Evolutionary conservation across 2,888 invertebrate genomes (phyloP), one percentile per base, ranked within the genome.

Genomic region (Plutella xylostella): DNA sequence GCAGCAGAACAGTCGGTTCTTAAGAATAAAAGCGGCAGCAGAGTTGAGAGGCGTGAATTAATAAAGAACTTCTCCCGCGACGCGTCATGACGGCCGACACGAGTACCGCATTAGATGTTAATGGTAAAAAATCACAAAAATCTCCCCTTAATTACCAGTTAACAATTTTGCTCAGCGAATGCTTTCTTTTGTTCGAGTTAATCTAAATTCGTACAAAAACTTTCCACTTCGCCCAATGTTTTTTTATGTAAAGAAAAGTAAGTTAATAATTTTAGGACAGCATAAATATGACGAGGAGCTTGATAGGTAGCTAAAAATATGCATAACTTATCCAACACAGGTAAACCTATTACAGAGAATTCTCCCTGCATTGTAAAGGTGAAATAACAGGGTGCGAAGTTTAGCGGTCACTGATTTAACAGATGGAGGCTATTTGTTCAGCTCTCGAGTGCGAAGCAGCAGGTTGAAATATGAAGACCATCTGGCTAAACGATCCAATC

Each of bases 71-170:
- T 74, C 74, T 68, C 70, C 74, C 74, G 77, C 78, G 79, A 79
- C 75, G 74, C 78, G 72, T 76, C 79, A 74, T 80, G 82, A 83
- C 83, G 78, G 78, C 77, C 73, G 67, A 83, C 83, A 83, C 70
- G 80, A 74, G 78, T 82, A 75, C 70, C 75, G 82, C 83, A 83
- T 83, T 83, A 82, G 75, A 72, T 65, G 66, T 61, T 60, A 68
- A 69, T 65, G 63, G 60, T 56, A 58, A 63, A 72, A 65, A 67
- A 67, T 69, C 63, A 54, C 61, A 63, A 74, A 72, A 76, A 28
- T 38, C 28, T 43, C 37, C 39, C 34, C 41, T 31, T 45, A 48
- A 48, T 48, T 48, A 48, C 44, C n/a, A 41, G 20, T 43, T 37
- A 30, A 25, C 41, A 18, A 39, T 35, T 39, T 39, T 39, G 38